Percentiles rank a stretch among this genome's conserved stretches.
Evolutionary conservation across 2,113 vertebrate genomes (phyloP).

Genomic region (Rhipidura dahli): DNA sequence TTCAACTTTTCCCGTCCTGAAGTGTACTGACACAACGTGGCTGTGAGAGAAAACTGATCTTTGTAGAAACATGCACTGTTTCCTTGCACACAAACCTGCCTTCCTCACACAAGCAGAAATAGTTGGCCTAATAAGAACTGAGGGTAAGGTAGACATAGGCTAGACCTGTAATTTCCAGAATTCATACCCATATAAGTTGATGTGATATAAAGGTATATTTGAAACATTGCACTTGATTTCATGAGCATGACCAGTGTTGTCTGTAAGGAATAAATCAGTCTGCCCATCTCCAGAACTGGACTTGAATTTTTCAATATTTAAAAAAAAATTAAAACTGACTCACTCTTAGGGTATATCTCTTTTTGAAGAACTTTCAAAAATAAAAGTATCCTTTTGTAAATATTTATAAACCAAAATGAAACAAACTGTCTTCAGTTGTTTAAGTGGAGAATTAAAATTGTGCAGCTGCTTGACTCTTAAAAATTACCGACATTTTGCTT

Average conservation of each 20-base stretch:
- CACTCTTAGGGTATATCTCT: neutral
- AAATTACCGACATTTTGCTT: neutral
- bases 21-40: neutral
- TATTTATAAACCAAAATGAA: neutral
- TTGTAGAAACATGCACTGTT: rapidly evolving
- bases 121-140: neutral
- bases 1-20: neutral
- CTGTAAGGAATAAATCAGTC: neutral
- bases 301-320: neutral
- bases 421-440: neutral
- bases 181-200: neutral
- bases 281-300: neutral
- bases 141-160: neutral
- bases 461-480: neutral
- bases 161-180: neutral
- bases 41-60: neutral
- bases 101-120: neutral
- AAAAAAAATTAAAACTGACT: neutral
- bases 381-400: neutral
- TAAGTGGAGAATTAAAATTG: neutral
- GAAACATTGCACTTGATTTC: neutral
- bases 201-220: neutral
- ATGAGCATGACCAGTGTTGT: neutral
- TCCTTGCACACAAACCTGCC: neutral
- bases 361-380: neutral